Conservation (phyloP, 2,888 invertebrate genomes). For the Aphrophora alni region DNA sequence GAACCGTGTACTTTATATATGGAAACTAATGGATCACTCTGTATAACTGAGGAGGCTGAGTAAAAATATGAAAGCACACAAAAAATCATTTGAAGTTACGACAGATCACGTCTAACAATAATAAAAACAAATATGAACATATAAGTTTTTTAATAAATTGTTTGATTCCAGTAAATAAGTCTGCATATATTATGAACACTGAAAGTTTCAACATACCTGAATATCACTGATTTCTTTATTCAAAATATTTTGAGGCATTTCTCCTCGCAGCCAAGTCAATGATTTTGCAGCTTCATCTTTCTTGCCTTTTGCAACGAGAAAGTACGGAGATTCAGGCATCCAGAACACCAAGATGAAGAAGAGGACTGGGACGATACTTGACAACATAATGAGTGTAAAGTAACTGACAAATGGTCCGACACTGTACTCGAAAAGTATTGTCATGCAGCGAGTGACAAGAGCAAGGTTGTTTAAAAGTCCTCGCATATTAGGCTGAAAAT, state of each 20-base stretch:
- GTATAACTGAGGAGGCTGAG: too few relatives aligned
- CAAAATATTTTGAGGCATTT: not conserved
- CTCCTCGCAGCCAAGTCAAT: constrained; percentile 11
- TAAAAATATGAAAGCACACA: too few relatives aligned
- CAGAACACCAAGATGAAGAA: not conserved
- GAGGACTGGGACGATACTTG: not conserved
- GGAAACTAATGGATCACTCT: too few relatives aligned
- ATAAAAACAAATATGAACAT: too few relatives aligned
- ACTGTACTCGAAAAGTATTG: not conserved
- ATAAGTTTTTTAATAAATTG: too few relatives aligned
- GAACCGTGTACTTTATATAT: too few relatives aligned
- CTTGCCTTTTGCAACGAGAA: constrained; percentile 14
- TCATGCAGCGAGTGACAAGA: not conserved
- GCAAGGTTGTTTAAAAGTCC: not conserved
- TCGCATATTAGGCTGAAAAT: not conserved
- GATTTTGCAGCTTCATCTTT: not conserved
- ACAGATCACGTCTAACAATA: too few relatives aligned
- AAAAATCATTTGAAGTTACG: too few relatives aligned
- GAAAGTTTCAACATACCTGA: not conserved
- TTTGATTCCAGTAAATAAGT: too few relatives aligned
- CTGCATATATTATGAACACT: too few relatives aligned
- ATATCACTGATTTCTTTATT: not conserved
- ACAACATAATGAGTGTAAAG: not conserved
- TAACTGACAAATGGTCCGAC: constrained; percentile 12
- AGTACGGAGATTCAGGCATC: constrained; percentile 23